These are phyloP conservation scores for Corvus cornix DNA, from an alignment of 2,113 vertebrate genomes.

Conservation along the genomic window DNA sequence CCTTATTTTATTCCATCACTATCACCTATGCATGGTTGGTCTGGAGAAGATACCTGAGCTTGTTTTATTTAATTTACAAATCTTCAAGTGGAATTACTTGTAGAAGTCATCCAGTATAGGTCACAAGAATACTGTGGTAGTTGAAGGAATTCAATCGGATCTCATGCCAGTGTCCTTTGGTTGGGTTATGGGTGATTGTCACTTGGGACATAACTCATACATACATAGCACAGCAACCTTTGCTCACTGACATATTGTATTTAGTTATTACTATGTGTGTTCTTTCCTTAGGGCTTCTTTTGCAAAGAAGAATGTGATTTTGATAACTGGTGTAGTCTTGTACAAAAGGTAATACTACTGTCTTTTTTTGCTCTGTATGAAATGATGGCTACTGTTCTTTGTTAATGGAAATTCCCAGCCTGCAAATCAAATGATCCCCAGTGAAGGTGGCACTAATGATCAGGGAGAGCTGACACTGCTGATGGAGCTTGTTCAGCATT, in stretches of 20 bases:
- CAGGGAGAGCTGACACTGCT: not conserved
- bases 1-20: not conserved
- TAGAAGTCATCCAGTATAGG: not conserved
- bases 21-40: not conserved
- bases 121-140: not conserved
- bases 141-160: not conserved
- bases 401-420: not conserved
- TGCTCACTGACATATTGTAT: rapidly evolving
- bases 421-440: not conserved
- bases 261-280: not conserved
- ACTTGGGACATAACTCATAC: not conserved
- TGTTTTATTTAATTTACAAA: not conserved
- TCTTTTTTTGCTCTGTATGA: not conserved
- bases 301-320: conserved; percentile 89
- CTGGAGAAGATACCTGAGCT: not conserved
- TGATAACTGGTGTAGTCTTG: conserved; percentile 84
- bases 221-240: not conserved
- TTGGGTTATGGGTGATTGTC: not conserved
- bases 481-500: not conserved
- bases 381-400: not conserved
- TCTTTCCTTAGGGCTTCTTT: conserved; percentile 82
- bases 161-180: not conserved
- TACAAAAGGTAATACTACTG: conserved; percentile 80
- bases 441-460: not conserved
- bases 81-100: not conserved